These are phyloP conservation scores for Ceryle rudis DNA, from an alignment of 2,797 vertebrate species.

Conservation along the genomic window DNA sequence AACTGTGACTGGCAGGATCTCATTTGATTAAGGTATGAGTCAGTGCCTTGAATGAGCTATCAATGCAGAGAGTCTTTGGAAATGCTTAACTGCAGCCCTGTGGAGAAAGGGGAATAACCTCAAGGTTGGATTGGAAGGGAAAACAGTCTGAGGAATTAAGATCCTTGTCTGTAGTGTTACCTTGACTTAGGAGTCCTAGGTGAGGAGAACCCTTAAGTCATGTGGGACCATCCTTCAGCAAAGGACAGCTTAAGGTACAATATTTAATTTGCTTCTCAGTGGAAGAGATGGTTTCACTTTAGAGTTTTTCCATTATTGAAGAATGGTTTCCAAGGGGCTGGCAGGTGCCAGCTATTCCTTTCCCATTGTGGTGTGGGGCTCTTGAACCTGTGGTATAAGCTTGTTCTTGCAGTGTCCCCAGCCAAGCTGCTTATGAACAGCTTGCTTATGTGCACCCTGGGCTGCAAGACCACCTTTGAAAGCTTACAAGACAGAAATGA, in stretches of 20 bases:
- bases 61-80: not conserved
- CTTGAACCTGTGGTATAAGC: not conserved
- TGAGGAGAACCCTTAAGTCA: not conserved
- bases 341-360: not conserved
- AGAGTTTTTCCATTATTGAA: not conserved
- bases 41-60: not conserved
- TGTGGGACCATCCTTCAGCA: not conserved
- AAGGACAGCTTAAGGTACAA: not conserved
- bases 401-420: not conserved
- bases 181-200: not conserved
- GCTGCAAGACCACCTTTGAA: not conserved
- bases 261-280: not conserved
- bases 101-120: not conserved
- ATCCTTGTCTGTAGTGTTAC: not conserved
- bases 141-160: not conserved
- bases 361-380: not conserved
- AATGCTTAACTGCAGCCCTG: not conserved
- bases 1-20: not conserved
- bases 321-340: not conserved
- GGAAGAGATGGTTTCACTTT: not conserved
- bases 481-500: not conserved
- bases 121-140: not conserved
- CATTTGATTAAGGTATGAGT: not conserved
- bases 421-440: not conserved
- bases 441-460: fast-evolving